Evolutionary conservation across 92 coral and sea anemone genomes (phyloP), one percentile per base, ranked within the genome.

Genomic region (Blastomussa wellsi): DNA sequence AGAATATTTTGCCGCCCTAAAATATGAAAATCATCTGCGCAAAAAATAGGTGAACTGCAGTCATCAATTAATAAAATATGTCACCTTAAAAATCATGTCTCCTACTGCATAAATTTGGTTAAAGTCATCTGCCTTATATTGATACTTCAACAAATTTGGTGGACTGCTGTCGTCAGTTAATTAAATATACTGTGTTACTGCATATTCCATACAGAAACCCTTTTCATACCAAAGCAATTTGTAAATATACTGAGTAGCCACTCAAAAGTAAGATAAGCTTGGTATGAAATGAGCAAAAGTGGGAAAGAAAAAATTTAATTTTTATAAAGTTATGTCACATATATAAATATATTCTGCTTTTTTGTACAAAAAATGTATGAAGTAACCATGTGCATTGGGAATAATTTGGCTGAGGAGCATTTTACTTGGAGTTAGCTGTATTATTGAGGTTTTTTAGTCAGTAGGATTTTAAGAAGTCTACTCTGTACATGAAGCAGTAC

Each of bases 291-390:
- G 22, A 22, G 41, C 36, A 35, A 38, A 71, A 70, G 48, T 82
- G 86, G 86, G 78, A 71, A 51, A 59, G 69, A 35, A 39, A 44
- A 70, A 36, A 82, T n/a, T n/a, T 31, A 47, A 33, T 69, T 71
- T 82, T 69, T 82, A 71, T 55, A 69, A 82, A 70, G 86, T 72
- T 70, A 52, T 38, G 65, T 53, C 72, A 59, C 86, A 82, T 62
- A 60, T 59, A 55, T 52, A 77, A 33, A 77, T 66, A 66, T 47
- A 65, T n/a, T 6, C 60, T 79, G 55, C 85, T 69, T 68, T 81
- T 81, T 82, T 72, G 69, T 82, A 51, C 86, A 80, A 80, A 32
- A 65, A 70, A 38, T 70, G 26, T 71, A 80, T 44, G 79, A 38
- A 80, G 59, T 62, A 28, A 65, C 51, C 62, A 80, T 44, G 60